phyloP scores from a whole-genome alignment of 2,113 vertebrate genomes.

The Pangasianodon hypophthalmus region DNA sequence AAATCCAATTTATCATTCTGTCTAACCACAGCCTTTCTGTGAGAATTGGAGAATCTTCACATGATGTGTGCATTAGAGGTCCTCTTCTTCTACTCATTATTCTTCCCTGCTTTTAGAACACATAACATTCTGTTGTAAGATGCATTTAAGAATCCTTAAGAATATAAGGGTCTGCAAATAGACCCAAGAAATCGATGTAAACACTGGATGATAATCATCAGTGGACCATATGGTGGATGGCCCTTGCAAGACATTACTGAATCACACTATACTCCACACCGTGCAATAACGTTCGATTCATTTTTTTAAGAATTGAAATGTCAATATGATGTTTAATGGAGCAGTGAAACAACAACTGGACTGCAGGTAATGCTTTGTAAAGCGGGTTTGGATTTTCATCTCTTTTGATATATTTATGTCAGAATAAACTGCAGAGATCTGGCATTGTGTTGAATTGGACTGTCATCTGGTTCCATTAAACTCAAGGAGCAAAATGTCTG shows the following conservation, averaged over 20 bases:
- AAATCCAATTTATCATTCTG: background rate
- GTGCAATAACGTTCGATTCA: conserved; percentile 54
- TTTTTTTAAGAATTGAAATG: conserved; percentile 51
- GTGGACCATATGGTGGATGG: background rate
- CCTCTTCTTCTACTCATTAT: background rate
- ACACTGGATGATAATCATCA: background rate
- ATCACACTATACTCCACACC: background rate
- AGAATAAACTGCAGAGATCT: background rate
- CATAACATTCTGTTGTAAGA: background rate
- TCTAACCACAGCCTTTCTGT: background rate
- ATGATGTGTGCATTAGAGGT: background rate
- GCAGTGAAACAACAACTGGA: conserved; percentile 40
- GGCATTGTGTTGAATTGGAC: background rate
- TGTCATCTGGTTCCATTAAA: background rate
- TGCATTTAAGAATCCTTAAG: background rate
- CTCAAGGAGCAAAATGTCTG: background rate
- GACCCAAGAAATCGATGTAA: background rate
- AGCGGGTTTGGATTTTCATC: background rate
- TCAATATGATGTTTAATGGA: conserved; percentile 57
- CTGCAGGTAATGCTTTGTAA: conserved; percentile 51
- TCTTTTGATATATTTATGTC: conserved; percentile 23
- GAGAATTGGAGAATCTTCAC: background rate
- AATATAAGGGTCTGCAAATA: background rate
- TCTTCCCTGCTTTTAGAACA: background rate
- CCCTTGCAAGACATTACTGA: background rate